Evolutionary conservation across 1,140 invertebrate genomes (phyloP).

Genomic region (Riptortus pedestris): DNA sequence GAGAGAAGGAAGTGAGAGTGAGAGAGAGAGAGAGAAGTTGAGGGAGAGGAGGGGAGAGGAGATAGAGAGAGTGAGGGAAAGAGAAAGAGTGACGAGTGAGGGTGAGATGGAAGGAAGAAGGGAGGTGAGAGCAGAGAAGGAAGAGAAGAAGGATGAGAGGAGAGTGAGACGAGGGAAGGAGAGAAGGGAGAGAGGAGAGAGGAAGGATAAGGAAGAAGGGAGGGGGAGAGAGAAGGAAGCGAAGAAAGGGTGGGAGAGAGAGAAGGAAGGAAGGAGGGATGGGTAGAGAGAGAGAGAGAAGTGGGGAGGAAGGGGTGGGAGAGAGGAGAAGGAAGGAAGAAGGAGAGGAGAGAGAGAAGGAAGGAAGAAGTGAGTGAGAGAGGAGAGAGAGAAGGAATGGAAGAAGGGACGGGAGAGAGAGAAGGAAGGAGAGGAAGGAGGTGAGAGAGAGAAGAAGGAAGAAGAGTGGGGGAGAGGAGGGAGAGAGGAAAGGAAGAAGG

Average conservation of each 20-base stretch:
- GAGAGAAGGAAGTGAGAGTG: no score
- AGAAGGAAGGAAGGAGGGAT: no score
- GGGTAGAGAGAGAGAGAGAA: no score
- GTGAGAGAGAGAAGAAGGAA: neutral
- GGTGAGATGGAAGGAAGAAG: neutral
- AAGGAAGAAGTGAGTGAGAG: neutral
- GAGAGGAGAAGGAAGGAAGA: neutral
- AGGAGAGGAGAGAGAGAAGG: neutral
- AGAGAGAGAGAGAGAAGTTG: neutral
- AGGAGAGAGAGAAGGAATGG: neutral
- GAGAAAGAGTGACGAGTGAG: neutral
- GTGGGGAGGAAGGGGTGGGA: no score
- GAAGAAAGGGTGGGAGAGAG: no score
- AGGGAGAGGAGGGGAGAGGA: neutral
- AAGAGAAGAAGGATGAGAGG: no score
- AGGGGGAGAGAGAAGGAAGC: no score
- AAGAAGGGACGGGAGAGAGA: neutral
- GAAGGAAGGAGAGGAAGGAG: neutral
- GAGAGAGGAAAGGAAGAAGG: neutral
- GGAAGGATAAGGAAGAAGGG: no score
- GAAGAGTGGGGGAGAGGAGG: neutral
- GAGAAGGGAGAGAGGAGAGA: no score
- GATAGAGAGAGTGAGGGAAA: neutral
- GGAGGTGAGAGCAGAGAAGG: no score
- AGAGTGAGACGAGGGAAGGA: no score